A percentile compares a stretch with the other conserved stretches of the same genome.
phyloP scores from a whole-genome alignment of 2,888 invertebrate species.

The Palloptera scutellata region DNA sequence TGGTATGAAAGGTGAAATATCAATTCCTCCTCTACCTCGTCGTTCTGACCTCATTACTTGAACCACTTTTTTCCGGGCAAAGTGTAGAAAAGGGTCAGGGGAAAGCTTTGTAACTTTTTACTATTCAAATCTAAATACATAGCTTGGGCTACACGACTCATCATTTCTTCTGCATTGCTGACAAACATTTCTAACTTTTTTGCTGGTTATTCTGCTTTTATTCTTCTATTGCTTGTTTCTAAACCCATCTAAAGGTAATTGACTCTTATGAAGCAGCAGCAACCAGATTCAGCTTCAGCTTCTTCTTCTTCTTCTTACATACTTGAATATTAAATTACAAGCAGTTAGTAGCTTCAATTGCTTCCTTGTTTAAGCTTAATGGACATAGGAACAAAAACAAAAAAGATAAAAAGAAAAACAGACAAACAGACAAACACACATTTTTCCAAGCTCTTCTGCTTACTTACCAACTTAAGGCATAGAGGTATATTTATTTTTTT shows the following conservation, averaged over 20 bases:
- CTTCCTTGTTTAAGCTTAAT: no score
- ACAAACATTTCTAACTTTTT: not conserved
- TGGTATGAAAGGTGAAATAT: no score
- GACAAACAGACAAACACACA: not conserved
- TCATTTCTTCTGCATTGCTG: not conserved
- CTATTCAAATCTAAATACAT: no score
- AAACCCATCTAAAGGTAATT: constrained; percentile 9
- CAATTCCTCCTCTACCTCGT: no score
- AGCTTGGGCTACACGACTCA: no score
- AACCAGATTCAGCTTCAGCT: no score
- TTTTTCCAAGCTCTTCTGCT: constrained; percentile 2
- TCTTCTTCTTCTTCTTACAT: not conserved
- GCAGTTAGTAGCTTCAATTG: no score
- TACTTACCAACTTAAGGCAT: not conserved
- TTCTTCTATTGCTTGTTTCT: not conserved
- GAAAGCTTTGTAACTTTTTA: not conserved
- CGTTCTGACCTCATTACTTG: no score
- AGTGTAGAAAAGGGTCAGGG: no score
- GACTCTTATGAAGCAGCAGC: constrained; percentile 6
- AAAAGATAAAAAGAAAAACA: not conserved
- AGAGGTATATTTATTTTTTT: not conserved
- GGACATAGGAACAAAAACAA: no score
- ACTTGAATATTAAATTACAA: no score
- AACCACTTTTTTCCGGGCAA: no score
- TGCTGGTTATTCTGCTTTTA: not conserved